Conservation (phyloP, 2,888 invertebrate genomes). For the Drosophila affinis region DNA sequence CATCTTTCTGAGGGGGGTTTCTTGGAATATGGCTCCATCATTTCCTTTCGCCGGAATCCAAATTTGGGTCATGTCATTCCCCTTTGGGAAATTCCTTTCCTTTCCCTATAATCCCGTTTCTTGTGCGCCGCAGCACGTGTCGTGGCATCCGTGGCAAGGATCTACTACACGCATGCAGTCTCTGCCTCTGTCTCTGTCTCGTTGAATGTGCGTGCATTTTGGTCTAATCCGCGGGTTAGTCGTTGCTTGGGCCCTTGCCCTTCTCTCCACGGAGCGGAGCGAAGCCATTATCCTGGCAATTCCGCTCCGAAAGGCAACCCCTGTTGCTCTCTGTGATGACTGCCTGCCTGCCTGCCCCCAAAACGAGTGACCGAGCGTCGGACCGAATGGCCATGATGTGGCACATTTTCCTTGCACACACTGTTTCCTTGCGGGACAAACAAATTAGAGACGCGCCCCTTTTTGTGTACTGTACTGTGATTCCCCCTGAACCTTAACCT, state of each 20-base stretch:
- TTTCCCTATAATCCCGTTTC: constrained; percentile 28
- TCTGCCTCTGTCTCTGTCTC: constrained; percentile 41
- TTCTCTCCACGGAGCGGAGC: neutral
- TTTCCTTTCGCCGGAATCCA: neutral
- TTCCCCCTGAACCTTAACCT: neutral
- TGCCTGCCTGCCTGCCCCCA: constrained; percentile 13
- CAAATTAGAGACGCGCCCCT: constrained; percentile 64
- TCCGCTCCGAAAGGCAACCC: constrained; percentile 30
- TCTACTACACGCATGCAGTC: constrained; percentile 39
- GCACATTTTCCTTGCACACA: constrained; percentile 51
- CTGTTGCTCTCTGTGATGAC: constrained; percentile 37
- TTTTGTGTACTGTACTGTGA: constrained; percentile 22
- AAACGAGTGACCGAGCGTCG: constrained; percentile 8
- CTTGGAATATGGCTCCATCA: constrained; percentile 14
- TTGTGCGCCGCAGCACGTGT: constrained; percentile 63
- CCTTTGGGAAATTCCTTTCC: constrained; percentile 1
- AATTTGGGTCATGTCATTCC: constrained; percentile 1
- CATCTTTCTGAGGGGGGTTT: neutral
- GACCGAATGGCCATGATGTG: constrained; percentile 53
- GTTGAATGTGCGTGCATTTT: constrained; percentile 72
- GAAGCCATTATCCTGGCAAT: neutral
- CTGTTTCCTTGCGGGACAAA: constrained; percentile 64
- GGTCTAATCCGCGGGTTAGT: constrained; percentile 77
- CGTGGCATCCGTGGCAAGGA: constrained; percentile 65
- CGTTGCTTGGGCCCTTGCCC: constrained; percentile 9